These are phyloP conservation scores for Alaudala cheleensis DNA, from an alignment of 2,113 vertebrate genomes.

Conservation along the genomic window DNA sequence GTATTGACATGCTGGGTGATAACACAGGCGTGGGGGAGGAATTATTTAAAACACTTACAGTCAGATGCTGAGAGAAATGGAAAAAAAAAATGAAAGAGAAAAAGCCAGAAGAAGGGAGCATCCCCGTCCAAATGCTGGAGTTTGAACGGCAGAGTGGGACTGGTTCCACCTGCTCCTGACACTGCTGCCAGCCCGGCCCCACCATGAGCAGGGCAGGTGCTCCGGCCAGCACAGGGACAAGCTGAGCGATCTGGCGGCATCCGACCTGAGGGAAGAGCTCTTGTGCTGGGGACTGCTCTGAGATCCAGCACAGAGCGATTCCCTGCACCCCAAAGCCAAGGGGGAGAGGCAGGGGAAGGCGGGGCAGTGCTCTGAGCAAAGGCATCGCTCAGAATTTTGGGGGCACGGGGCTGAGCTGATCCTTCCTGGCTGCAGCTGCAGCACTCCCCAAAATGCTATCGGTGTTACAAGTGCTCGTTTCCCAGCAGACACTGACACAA, in stretches of 20 bases:
- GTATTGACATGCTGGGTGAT: not conserved
- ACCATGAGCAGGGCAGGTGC: accelerated
- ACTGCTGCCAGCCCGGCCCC: not conserved
- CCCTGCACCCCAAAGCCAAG: not conserved
- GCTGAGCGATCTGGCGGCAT: not conserved
- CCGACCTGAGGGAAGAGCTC: not conserved
- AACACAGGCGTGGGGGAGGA: slow-evolving; percentile 54
- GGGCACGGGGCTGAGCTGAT: accelerated
- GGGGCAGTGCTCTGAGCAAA: not conserved
- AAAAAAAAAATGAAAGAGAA: not conserved
- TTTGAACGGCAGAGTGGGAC: accelerated
- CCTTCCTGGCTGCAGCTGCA: not conserved
- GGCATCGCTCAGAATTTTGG: accelerated
- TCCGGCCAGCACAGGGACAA: not conserved
- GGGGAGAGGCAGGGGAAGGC: not conserved
- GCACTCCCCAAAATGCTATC: accelerated
- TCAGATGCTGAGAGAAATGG: not conserved
- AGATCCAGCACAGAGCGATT: not conserved
- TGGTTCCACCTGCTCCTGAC: accelerated
- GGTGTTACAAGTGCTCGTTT: accelerated
- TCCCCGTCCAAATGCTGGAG: not conserved
- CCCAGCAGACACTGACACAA: not conserved
- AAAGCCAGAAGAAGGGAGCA: not conserved
- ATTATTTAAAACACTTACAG: not conserved
- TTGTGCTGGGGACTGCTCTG: not conserved